Evolutionary conservation across 2,113 vertebrate species (phyloP).

Genomic region (Entelurus aequoreus): DNA sequence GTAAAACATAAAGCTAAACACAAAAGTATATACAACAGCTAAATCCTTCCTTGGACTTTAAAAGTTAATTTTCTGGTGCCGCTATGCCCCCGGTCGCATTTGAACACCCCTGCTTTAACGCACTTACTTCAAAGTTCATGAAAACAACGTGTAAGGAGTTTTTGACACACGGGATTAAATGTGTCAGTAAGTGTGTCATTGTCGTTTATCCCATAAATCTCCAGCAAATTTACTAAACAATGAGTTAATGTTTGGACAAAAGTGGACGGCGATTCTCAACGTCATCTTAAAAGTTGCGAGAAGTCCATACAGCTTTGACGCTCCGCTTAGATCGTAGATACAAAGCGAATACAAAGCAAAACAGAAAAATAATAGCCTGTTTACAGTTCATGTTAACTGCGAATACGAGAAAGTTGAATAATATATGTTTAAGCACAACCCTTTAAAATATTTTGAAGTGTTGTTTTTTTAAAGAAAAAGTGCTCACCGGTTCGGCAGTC

Average conservation of each 20-base stretch:
- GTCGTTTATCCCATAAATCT: neutral
- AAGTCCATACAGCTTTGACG: slow-evolving; percentile 28
- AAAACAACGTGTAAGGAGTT: no score
- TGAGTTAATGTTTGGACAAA: neutral
- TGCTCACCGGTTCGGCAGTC: slow-evolving; percentile 96
- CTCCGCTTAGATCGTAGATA: slow-evolving; percentile 38
- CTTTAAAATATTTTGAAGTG: slow-evolving; percentile 25
- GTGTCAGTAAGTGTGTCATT: neutral
- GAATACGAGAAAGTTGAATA: neutral
- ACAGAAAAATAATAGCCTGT: neutral
- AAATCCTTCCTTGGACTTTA: no score
- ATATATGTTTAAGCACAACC: neutral
- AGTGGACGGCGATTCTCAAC: slow-evolving; percentile 25
- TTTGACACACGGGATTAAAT: neutral
- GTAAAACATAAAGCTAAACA: no score
- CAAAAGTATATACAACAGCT: no score
- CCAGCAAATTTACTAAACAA: neutral
- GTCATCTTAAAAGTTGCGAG: slow-evolving; percentile 54
- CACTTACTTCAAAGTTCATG: no score
- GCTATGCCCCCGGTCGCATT: no score
- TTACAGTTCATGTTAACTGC: accelerated
- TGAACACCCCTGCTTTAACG: no score
- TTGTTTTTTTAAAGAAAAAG: slow-evolving; percentile 33
- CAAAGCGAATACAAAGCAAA: slow-evolving; percentile 28
- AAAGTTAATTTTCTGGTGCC: no score